These are phyloP conservation scores for Ips nitidus DNA, from an alignment of 1,140 invertebrate genomes.

Conservation along the genomic window DNA sequence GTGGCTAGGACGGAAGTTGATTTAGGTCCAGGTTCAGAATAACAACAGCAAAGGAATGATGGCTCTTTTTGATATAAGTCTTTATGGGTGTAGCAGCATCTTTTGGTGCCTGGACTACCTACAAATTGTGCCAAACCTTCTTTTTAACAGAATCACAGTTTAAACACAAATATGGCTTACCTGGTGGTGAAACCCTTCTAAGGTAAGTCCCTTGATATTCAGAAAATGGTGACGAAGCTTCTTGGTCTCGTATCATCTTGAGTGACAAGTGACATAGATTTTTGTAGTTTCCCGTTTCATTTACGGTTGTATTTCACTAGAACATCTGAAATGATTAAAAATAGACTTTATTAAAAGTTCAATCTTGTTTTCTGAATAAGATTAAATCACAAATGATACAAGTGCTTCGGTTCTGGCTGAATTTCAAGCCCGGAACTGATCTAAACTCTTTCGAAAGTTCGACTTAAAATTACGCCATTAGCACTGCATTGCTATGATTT, in stretches of 20 bases:
- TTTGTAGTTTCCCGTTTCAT: not conserved
- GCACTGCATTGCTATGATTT: conserved; percentile 22
- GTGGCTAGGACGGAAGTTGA: conserved; percentile 49
- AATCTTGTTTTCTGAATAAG: no score
- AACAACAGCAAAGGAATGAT: conserved; percentile 51
- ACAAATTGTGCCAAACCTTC: not conserved
- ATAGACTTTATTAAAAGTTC: not conserved
- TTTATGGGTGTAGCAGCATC: conserved; percentile 49
- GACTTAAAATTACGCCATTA: conserved; percentile 22
- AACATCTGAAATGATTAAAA: conserved; percentile 1
- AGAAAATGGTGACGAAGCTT: conserved; percentile 26
- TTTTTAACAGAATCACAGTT: not conserved
- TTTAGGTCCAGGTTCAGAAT: conserved; percentile 46
- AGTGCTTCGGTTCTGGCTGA: not conserved
- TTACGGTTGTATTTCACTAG: not conserved
- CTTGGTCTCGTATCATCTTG: conserved; percentile 42
- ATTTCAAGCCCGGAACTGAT: not conserved
- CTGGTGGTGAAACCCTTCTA: conserved; percentile 36
- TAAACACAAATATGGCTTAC: conserved; percentile 2
- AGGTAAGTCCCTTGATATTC: conserved; percentile 36
- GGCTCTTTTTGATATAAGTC: conserved; percentile 37
- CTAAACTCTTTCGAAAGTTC: conserved; percentile 8
- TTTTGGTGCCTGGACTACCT: conserved; percentile 45
- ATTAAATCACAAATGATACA: no score
- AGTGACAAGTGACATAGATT: not conserved